A percentile compares a stretch with the other conserved stretches of the same genome.
Conservation (phyloP, 2,113 vertebrate species). For the Sylvilagus bachmani region DNA sequence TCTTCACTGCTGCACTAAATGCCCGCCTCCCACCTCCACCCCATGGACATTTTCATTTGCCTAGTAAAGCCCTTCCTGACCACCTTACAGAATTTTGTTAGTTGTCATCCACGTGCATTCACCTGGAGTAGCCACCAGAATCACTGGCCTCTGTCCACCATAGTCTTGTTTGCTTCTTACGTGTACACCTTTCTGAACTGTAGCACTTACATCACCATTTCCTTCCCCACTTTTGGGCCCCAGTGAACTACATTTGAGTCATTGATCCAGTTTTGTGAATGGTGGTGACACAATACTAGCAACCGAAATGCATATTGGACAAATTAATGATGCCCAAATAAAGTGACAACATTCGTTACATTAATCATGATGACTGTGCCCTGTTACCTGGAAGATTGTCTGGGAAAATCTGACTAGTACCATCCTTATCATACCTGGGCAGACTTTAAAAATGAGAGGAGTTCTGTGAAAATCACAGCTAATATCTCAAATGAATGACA, state of each 20-base stretch:
- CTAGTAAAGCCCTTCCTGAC: background rate
- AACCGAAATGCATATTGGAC: background rate
- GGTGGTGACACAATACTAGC: background rate
- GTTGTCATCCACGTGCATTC: background rate
- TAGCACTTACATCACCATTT: background rate
- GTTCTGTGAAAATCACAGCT: constrained; percentile 44
- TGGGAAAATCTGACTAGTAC: background rate
- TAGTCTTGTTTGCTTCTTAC: background rate
- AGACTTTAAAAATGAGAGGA: constrained; percentile 18
- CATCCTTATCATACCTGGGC: background rate
- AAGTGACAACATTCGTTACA: background rate
- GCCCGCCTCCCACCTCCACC: too few species aligned
- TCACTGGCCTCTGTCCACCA: accelerated
- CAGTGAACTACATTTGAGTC: background rate
- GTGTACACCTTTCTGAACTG: background rate
- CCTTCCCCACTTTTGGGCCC: background rate
- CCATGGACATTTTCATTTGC: background rate
- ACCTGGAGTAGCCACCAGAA: background rate
- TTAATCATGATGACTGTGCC: background rate
- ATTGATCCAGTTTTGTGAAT: background rate
- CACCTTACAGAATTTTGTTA: background rate
- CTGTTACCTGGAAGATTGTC: background rate
- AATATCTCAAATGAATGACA: constrained; percentile 13
- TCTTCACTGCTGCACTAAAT: too few species aligned
- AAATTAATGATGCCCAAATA: background rate